phyloP scores from a whole-genome alignment of 1,140 invertebrate species.

The Formica exsecta region DNA sequence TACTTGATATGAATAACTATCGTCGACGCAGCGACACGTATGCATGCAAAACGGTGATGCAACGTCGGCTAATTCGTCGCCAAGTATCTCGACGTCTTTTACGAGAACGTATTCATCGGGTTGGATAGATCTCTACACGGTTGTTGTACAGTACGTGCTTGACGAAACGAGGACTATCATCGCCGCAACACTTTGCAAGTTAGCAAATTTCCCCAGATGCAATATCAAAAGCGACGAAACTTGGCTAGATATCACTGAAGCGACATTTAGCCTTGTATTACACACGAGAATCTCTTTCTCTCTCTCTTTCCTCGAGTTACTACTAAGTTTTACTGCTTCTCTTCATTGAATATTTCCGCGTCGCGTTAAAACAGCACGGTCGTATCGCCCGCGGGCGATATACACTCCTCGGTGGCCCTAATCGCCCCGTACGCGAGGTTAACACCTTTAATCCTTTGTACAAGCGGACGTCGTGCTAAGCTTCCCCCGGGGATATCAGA shows the following conservation, averaged over 20 bases:
- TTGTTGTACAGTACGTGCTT: slow-evolving; percentile 34
- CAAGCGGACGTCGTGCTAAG: slow-evolving; percentile 57
- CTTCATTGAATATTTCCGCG: slow-evolving; percentile 55
- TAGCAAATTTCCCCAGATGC: slow-evolving; percentile 50
- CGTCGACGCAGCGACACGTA: neutral
- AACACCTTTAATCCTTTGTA: slow-evolving; percentile 64
- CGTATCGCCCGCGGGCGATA: slow-evolving; percentile 50
- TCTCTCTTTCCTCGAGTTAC: neutral
- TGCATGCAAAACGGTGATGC: neutral
- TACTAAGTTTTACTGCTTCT: slow-evolving; percentile 24
- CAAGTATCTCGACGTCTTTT: slow-evolving; percentile 47
- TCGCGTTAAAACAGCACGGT: slow-evolving; percentile 28
- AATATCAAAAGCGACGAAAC: slow-evolving; percentile 52
- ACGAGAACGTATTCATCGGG: slow-evolving; percentile 44
- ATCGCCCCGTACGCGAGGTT: slow-evolving; percentile 59
- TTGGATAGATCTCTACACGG: slow-evolving; percentile 20
- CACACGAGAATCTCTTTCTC: neutral
- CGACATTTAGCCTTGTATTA: slow-evolving; percentile 29
- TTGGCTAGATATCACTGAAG: slow-evolving; percentile 39
- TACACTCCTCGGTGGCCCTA: slow-evolving; percentile 62
- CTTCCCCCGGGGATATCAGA: slow-evolving; percentile 52
- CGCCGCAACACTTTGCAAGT: slow-evolving; percentile 36
- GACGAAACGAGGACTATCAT: slow-evolving; percentile 54
- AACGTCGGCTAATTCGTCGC: slow-evolving; percentile 24
- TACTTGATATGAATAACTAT: slow-evolving; percentile 32